Evolutionary conservation across 1,140 invertebrate genomes (phyloP).

Genomic region (Leucophenga varia): DNA sequence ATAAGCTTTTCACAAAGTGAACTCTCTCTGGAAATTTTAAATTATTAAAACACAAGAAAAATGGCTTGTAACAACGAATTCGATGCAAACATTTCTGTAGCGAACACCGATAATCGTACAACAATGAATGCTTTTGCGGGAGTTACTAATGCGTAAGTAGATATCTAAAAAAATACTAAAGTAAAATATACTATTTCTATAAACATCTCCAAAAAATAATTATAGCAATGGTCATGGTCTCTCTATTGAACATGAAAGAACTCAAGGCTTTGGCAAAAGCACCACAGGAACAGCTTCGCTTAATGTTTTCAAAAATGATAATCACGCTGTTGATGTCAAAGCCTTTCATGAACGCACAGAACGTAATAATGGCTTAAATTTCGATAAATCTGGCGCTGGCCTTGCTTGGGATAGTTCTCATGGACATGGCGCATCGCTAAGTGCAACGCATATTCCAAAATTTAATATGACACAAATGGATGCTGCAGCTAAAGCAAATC

Average conservation of each 20-base stretch:
- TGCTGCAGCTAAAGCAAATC: slow-evolving; percentile 25
- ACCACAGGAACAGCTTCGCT: slow-evolving; percentile 20
- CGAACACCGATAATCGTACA: too few species aligned
- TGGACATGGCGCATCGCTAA: slow-evolving; percentile 29
- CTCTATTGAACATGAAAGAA: slow-evolving; percentile 30
- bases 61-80: too few species aligned
- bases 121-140: too few species aligned
- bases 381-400: slow-evolving; percentile 28
- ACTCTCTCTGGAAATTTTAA: too few species aligned
- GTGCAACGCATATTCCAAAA: slow-evolving; percentile 27
- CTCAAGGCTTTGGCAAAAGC: slow-evolving; percentile 18
- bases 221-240: slow-evolving; percentile 30
- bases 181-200: too few species aligned
- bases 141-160: too few species aligned
- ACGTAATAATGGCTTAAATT: slow-evolving; percentile 6
- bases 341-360: slow-evolving; percentile 26
- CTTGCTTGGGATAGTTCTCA: slow-evolving; percentile 19
- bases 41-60: too few species aligned
- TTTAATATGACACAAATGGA: slow-evolving; percentile 31
- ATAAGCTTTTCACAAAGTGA: too few species aligned
- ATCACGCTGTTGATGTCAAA: slow-evolving; percentile 15
- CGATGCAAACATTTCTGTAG: too few species aligned
- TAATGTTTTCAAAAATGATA: slow-evolving; percentile 24
- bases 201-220: too few species aligned
- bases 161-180: too few species aligned